phyloP scores from a whole-genome alignment of 2,113 vertebrate species.

The Thymallus thymallus region DNA sequence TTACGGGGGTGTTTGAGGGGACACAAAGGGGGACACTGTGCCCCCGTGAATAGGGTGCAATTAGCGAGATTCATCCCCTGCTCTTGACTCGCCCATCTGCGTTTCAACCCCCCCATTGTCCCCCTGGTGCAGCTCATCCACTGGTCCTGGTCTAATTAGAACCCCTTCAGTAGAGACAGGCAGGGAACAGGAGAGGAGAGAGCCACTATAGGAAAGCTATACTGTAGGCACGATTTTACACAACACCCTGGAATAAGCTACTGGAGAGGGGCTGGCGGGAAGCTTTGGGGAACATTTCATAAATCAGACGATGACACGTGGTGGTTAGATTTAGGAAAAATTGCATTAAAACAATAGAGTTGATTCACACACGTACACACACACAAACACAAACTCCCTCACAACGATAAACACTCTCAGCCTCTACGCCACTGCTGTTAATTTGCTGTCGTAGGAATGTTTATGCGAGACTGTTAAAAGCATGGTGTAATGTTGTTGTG shows the following conservation, averaged over 20 bases:
- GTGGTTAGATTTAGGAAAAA: not conserved
- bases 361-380: conserved; percentile 2
- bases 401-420: not conserved
- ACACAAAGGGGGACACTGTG: conserved; percentile 7
- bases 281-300: not conserved
- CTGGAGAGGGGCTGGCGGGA: not conserved
- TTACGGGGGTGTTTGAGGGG: not conserved
- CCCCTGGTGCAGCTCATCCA: conserved; percentile 5
- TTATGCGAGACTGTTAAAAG: not conserved
- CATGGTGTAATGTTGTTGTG: not conserved
- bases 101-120: conserved; percentile 44
- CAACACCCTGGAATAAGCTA: not conserved
- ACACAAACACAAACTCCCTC: not conserved
- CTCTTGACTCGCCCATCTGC: conserved; percentile 36
- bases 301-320: not conserved
- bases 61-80: conserved; percentile 53
- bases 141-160: conserved; percentile 26
- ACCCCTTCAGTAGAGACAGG: conserved; percentile 19
- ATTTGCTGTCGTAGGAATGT: not conserved
- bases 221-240: conserved; percentile 9
- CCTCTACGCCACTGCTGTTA: not conserved
- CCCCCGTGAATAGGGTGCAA: conserved; percentile 26
- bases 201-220: conserved; percentile 5
- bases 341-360: conserved; percentile 13
- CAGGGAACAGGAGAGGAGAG: not conserved